phyloP scores from a whole-genome alignment of 2,888 invertebrate species.

The Lasioglossum marginatum region DNA sequence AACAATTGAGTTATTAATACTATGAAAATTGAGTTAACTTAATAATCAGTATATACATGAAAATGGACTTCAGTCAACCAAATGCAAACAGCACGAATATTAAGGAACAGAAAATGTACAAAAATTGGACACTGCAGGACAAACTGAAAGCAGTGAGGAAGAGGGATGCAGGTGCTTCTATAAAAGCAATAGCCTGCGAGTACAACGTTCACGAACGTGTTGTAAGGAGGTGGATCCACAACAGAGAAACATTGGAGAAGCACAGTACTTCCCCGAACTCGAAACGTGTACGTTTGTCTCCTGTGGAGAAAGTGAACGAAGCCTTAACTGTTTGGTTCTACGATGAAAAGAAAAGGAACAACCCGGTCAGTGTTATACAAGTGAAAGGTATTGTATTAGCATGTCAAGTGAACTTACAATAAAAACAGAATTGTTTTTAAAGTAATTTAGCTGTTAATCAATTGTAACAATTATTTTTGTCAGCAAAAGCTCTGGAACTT shows the following conservation, averaged over 20 bases:
- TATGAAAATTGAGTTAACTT: not conserved
- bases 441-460: not conserved
- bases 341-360: not conserved
- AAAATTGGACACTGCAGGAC: not conserved
- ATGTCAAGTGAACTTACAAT: not conserved
- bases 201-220: not conserved
- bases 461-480: not conserved
- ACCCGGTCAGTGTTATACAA: slow-evolving; percentile 1
- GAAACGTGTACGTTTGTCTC: not conserved
- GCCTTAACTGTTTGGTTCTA: slow-evolving; percentile 13
- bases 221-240: not conserved
- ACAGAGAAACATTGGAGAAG: not conserved
- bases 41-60: not conserved
- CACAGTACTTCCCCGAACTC: not conserved
- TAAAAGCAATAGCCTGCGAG: not conserved
- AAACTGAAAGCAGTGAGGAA: slow-evolving; percentile 10
- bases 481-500: slow-evolving; percentile 4
- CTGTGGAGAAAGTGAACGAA: slow-evolving; percentile 17
- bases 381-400: not conserved
- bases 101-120: not conserved
- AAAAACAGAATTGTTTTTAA: not conserved
- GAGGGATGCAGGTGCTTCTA: slow-evolving; percentile 20
- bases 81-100: not conserved
- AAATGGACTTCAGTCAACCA: slow-evolving; percentile 12
- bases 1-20: not conserved